These are phyloP conservation scores for Phaethon lepturus DNA, from an alignment of 2,113 vertebrate genomes.

Conservation along the genomic window DNA sequence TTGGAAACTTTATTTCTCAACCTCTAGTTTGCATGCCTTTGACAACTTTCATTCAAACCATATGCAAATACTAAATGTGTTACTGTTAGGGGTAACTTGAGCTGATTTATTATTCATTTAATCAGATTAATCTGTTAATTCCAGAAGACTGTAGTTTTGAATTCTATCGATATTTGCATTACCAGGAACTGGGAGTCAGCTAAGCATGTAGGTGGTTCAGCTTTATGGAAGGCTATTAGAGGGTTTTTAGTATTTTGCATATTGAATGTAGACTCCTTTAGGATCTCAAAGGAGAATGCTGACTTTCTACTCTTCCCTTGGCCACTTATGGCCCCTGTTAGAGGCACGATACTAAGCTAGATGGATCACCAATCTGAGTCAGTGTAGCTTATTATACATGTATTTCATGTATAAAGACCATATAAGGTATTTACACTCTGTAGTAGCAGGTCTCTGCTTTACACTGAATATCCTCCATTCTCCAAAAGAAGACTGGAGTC, in stretches of 20 bases:
- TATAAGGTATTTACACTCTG: background rate
- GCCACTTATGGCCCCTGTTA: background rate
- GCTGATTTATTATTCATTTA: slow-evolving; percentile 68
- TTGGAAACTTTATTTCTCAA: slow-evolving; percentile 62
- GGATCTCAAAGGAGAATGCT: background rate
- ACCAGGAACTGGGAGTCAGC: background rate
- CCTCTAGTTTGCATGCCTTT: slow-evolving; percentile 79
- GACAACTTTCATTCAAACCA: slow-evolving; percentile 78
- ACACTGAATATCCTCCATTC: background rate
- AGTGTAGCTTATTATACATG: background rate
- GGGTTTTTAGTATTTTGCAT: background rate
- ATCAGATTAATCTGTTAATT: slow-evolving; percentile 73
- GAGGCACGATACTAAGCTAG: background rate
- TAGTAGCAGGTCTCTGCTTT: background rate
- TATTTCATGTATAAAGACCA: background rate
- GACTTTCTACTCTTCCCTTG: background rate
- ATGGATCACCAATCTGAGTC: background rate
- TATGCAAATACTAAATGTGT: slow-evolving; percentile 80
- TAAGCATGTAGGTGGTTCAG: background rate
- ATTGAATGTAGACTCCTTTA: background rate
- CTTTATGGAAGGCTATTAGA: background rate
- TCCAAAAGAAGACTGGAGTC: background rate
- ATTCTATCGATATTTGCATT: slow-evolving; percentile 72
- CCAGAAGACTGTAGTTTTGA: slow-evolving; percentile 52
- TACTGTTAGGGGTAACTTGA: slow-evolving; percentile 64